Conservation (phyloP, 2,113 vertebrate genomes). For the Paedocypris sp. region DNA sequence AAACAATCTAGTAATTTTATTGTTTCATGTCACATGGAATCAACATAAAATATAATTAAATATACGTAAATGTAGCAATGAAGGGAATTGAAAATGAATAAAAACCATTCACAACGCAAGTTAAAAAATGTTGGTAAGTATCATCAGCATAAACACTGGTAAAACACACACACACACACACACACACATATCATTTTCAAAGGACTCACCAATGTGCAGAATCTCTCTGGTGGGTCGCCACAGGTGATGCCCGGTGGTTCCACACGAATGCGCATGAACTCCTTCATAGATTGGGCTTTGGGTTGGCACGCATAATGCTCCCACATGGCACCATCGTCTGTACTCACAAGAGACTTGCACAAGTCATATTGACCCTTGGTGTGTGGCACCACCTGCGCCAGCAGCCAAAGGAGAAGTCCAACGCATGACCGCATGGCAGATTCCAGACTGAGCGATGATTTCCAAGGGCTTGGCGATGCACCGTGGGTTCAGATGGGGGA, state of each 20-base stretch:
- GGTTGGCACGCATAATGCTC: constrained; percentile 96
- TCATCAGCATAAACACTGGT: too few relatives aligned
- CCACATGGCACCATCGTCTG: constrained; percentile 88
- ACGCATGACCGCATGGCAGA: constrained; percentile 75
- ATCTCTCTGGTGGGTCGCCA: constrained; percentile 85
- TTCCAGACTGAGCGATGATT: constrained; percentile 32
- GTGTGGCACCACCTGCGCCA: constrained; percentile 71
- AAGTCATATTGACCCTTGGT: constrained; percentile 84
- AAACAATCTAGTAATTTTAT: too few relatives aligned
- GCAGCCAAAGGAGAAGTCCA: constrained; percentile 42
- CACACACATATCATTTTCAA: background rate
- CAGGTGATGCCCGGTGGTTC: constrained; percentile 88
- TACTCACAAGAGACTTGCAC: constrained; percentile 95
- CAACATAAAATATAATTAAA: too few relatives aligned
- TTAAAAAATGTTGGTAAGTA: too few relatives aligned
- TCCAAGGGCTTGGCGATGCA: constrained; percentile 41
- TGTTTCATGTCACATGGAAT: too few relatives aligned
- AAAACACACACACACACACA: too few relatives aligned
- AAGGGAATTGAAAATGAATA: too few relatives aligned
- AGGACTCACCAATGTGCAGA: constrained; percentile 92
- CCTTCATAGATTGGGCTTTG: constrained; percentile 78
- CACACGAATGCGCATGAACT: constrained; percentile 81
- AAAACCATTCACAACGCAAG: too few relatives aligned
- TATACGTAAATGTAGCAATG: too few relatives aligned
- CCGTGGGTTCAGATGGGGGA: constrained; percentile 54